Percentiles rank a stretch among this genome's conserved stretches.
Evolutionary conservation across 2,888 invertebrate species (phyloP).

Genomic region (Eugnorisma glareosa): DNA sequence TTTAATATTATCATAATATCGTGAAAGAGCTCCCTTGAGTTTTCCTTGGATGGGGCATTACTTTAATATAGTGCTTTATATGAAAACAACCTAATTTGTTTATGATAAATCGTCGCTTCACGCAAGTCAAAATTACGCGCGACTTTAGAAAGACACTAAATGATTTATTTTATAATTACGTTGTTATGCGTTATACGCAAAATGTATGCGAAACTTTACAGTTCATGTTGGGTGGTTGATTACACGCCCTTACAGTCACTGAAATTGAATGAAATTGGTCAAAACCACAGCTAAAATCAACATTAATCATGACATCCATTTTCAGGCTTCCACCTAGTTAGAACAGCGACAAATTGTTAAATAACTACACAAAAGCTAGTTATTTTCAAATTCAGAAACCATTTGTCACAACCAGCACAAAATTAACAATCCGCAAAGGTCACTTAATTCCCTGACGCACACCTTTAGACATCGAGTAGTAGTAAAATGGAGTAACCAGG

Average conservation of each 20-base stretch:
- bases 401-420: slow-evolving; percentile 53
- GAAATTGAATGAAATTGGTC: slow-evolving; percentile 1
- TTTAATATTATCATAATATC: slow-evolving; percentile 42
- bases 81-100: slow-evolving; percentile 55
- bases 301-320: slow-evolving; percentile 44
- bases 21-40: slow-evolving; percentile 52
- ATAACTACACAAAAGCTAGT: slow-evolving; percentile 45
- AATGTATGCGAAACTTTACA: background rate
- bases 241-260: background rate
- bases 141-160: slow-evolving; percentile 6
- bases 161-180: background rate
- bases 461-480: slow-evolving; percentile 40
- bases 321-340: slow-evolving; percentile 22
- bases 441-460: slow-evolving; percentile 31
- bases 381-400: slow-evolving; percentile 56
- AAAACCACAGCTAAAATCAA: slow-evolving; percentile 5
- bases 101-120: slow-evolving; percentile 51
- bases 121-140: slow-evolving; percentile 39
- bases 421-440: slow-evolving; percentile 53
- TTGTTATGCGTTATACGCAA: background rate
- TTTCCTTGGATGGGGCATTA: slow-evolving; percentile 39
- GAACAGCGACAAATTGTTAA: slow-evolving; percentile 36
- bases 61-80: slow-evolving; percentile 48
- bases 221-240: background rate
- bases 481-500: slow-evolving; percentile 33